Percentiles rank a stretch among this genome's conserved stretches.
Evolutionary conservation across 2,797 vertebrate species (phyloP).

Genomic region (Delichon dasypus): DNA sequence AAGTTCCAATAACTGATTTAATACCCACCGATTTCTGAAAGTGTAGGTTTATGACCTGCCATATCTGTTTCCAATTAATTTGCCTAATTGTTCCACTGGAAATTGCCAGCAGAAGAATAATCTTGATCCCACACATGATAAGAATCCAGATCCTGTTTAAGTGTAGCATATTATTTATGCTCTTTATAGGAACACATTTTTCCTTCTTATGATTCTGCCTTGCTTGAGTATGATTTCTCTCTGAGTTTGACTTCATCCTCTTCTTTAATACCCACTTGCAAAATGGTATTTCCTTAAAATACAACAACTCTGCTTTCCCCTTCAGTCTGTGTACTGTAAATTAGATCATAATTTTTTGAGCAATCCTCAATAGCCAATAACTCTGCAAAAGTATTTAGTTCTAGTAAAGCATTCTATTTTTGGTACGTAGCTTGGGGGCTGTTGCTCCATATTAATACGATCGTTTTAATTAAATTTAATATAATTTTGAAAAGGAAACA

Average conservation of each 20-base stretch:
- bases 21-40: neutral
- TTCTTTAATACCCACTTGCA: neutral
- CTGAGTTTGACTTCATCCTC: neutral
- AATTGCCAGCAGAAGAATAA: neutral
- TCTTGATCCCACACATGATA: neutral
- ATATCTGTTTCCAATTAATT: neutral
- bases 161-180: neutral
- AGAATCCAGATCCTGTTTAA: neutral
- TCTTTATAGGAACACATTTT: neutral
- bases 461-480: slow-evolving; percentile 15
- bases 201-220: neutral
- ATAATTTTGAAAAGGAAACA: neutral
- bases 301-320: neutral
- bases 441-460: neutral
- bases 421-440: neutral
- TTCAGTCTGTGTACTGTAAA: neutral
- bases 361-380: neutral
- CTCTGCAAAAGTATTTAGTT: neutral
- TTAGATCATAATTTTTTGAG: neutral
- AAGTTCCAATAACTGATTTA: neutral
- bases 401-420: neutral
- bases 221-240: neutral
- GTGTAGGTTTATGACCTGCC: neutral
- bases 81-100: neutral
- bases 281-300: neutral